These are phyloP conservation scores for Falcunculus frontatus DNA, from an alignment of 2,113 vertebrate species.

Conservation along the genomic window DNA sequence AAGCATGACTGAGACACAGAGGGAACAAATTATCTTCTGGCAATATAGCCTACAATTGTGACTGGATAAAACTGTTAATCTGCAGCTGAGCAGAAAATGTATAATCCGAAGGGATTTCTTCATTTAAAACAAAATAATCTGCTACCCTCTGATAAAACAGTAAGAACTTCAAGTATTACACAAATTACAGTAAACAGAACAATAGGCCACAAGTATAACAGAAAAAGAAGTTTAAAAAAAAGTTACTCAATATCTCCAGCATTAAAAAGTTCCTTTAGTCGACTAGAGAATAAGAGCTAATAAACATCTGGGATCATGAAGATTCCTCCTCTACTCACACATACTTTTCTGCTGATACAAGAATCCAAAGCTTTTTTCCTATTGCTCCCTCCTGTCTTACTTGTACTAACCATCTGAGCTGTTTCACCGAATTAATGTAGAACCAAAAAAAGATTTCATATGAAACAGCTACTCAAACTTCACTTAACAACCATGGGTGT, in stretches of 20 bases:
- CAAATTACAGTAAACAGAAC: background rate
- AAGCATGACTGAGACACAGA: conserved; percentile 49
- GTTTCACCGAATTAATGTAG: background rate
- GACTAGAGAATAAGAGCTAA: background rate
- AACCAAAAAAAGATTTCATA: background rate
- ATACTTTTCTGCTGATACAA: background rate
- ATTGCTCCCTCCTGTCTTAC: background rate
- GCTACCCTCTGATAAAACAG: background rate
- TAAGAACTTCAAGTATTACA: background rate
- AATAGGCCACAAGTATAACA: background rate
- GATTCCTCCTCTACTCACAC: background rate
- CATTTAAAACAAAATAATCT: background rate
- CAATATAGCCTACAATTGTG: conserved; percentile 11
- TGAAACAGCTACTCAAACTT: background rate
- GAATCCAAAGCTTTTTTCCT: background rate
- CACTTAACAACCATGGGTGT: background rate
- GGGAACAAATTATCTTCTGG: conserved; percentile 57
- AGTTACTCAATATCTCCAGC: background rate
- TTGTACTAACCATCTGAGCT: background rate
- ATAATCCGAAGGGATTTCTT: conserved; percentile 33
- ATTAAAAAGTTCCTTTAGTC: background rate
- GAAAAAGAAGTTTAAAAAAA: background rate
- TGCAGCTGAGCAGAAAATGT: conserved; percentile 34
- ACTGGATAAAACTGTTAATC: conserved; percentile 29
- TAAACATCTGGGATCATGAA: background rate